These are phyloP conservation scores for Bicyclus anynana DNA, from an alignment of 1,140 invertebrate species.

Conservation along the genomic window DNA sequence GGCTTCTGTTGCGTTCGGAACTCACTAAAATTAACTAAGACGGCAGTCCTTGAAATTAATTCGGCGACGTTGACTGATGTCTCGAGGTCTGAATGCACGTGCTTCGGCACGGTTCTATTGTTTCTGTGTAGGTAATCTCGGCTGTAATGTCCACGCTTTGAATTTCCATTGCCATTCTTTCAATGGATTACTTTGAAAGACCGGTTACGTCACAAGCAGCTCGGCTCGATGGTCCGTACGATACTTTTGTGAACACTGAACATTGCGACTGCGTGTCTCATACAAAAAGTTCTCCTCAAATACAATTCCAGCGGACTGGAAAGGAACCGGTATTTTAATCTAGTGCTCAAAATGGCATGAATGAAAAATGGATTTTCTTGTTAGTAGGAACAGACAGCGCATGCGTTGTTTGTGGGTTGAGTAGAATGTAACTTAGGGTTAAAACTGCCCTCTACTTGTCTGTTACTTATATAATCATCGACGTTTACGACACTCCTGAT, in stretches of 20 bases:
- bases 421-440: constrained; percentile 11
- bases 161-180: background rate
- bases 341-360: constrained; percentile 3
- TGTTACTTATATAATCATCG: background rate
- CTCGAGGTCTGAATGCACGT: constrained; percentile 11
- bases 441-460: background rate
- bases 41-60: constrained; percentile 45
- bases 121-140: constrained; percentile 12
- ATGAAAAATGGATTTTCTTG: constrained; percentile 24
- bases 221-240: background rate
- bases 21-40: constrained; percentile 47
- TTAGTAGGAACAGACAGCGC: constrained; percentile 3
- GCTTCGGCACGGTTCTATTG: background rate
- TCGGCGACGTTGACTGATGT: constrained; percentile 30
- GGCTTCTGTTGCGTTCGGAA: constrained; percentile 34
- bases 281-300: too few species aligned
- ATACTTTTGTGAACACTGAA: background rate
- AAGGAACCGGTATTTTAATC: background rate
- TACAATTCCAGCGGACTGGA: background rate
- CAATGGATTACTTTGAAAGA: background rate
- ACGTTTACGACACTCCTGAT: background rate
- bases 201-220: constrained; percentile 20
- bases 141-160: background rate
- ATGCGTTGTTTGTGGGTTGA: constrained; percentile 10
- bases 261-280: too few species aligned